Evolutionary conservation across 2,797 vertebrate species (phyloP), one percentile per base, ranked within the genome.

Genomic region (Sus cebifrons): DNA sequence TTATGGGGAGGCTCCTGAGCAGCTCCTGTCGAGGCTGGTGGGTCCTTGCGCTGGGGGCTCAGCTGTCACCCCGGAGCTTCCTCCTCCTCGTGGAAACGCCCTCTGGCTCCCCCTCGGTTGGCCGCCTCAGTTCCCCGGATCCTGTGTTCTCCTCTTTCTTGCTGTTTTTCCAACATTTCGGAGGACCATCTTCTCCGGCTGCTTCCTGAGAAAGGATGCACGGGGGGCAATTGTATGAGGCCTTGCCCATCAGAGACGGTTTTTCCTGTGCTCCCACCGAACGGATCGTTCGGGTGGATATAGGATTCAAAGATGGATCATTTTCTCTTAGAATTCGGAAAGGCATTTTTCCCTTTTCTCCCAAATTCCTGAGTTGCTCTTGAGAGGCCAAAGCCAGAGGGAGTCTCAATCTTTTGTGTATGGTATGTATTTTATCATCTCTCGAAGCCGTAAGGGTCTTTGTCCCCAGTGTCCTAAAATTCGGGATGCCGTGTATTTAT

Each of bases 241-340:
- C 3, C 7, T 58, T 91, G 84, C 21, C 16, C 21, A 12, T 67
- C 44, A 84, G 56, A 68, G 56, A 94, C 82, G 49, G 14, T 73
- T 62, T 36, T 88, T 91, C 84, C 62, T 94, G 16, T 0, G 20
- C 54, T 87, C 64, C 93, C 36, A 32, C 78, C 71, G 54, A 89
- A 82, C 15, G 64, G 58, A 83, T 87, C 89, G 75, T 92, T 94
- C 90, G 96, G 49, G 75, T 95, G 64, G 89, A 77, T 89, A 96
- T 52, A 86, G 86, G 95, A 97, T 79, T 92, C 77, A 75, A 95
- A 94, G 29, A 84, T 88, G 86, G 54, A 65, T 85, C 36, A 71
- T 73, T 96, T 96, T 73, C 54, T n/a, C 62, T 75, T 73, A 18
- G 54, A 68, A 70, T 93, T 94, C 84, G 71, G 67, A 87, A 81